Percentiles rank a stretch among this genome's conserved stretches.
phyloP scores from a whole-genome alignment of 2,797 vertebrate species.

The Gastrophryne carolinensis region DNA sequence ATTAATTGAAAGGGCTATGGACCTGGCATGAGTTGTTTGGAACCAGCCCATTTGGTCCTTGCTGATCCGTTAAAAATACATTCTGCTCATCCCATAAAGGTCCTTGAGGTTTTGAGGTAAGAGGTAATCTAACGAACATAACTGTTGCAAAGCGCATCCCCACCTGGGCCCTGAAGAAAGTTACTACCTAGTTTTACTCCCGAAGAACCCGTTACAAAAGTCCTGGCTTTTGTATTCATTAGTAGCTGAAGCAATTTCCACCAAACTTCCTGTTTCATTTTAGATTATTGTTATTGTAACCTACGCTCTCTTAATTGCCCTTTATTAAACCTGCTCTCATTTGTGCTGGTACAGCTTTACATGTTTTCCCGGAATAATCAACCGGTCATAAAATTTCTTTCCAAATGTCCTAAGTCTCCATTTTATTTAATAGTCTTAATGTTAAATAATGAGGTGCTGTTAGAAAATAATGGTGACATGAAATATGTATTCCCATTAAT shows the following conservation, averaged over 20 bases:
- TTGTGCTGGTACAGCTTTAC: not conserved
- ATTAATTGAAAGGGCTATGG: too few species aligned
- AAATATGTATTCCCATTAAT: not conserved
- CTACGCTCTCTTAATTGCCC: not conserved
- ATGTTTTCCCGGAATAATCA: not conserved
- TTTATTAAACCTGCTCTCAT: not conserved
- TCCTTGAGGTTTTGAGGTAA: too few species aligned
- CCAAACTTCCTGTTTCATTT: not conserved
- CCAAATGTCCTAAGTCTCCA: not conserved
- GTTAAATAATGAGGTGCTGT: not conserved
- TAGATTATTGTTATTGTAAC: not conserved
- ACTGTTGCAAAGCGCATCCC: too few species aligned
- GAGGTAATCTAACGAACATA: too few species aligned
- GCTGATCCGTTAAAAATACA: too few species aligned
- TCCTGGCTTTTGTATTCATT: not conserved
- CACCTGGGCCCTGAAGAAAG: too few species aligned
- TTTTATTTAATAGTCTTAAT: not conserved
- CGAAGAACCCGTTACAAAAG: too few species aligned
- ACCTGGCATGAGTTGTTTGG: too few species aligned
- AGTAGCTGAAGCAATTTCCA: not conserved
- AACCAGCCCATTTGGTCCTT: too few species aligned
- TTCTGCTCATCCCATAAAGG: too few species aligned
- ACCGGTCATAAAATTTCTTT: not conserved
- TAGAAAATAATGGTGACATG: not conserved
- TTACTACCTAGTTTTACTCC: too few species aligned